A percentile compares a stretch with the other conserved stretches of the same genome.
Conservation (phyloP, 2,888 invertebrate genomes). For the Cinara cedri region DNA sequence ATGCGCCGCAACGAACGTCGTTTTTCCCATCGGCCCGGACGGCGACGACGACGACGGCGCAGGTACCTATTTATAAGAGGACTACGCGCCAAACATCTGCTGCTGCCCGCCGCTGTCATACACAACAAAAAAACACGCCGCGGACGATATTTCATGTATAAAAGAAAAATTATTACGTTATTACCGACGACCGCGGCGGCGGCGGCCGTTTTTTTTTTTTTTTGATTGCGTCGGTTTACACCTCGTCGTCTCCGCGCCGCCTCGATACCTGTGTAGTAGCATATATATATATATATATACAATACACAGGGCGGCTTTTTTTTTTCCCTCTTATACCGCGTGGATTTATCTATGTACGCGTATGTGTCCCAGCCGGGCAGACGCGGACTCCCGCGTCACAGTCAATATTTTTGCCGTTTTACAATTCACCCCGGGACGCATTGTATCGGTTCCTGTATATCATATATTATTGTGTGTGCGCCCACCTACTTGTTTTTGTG, state of each 20-base stretch:
- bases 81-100: slow-evolving; percentile 54
- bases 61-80: neutral
- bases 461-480: neutral
- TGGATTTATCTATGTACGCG: no score
- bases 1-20: slow-evolving; percentile 18
- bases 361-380: no score
- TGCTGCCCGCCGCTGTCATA: neutral
- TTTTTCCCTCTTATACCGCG: no score
- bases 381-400: no score
- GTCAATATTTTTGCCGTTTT: no score
- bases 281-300: no score
- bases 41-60: neutral
- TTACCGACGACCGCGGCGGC: neutral
- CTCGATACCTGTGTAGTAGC: no score
- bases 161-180: slow-evolving; percentile 49
- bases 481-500: no score
- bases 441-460: neutral
- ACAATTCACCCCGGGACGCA: neutral
- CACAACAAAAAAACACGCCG: slow-evolving; percentile 39
- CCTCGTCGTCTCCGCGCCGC: neutral
- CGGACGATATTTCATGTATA: slow-evolving; percentile 51
- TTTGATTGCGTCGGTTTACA: slow-evolving; percentile 21
- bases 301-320: no score
- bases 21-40: slow-evolving; percentile 44
- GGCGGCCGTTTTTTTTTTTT: slow-evolving; percentile 23